These are phyloP conservation scores for Mizuhopecten yessoensis DNA, from an alignment of 1,140 invertebrate species.

Conservation along the genomic window DNA sequence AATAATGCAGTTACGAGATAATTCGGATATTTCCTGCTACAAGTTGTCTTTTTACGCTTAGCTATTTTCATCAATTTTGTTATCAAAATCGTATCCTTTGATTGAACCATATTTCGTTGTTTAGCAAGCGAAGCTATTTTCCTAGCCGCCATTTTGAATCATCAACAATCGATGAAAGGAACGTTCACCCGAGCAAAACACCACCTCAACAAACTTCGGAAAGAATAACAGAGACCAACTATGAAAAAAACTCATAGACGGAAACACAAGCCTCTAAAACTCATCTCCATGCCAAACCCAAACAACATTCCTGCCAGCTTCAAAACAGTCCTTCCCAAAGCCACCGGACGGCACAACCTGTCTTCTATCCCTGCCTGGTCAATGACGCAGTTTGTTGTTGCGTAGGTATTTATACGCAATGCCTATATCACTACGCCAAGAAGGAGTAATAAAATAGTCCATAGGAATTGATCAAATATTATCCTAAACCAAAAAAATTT, in stretches of 20 bases:
- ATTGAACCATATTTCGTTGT: not conserved
- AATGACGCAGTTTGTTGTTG: slow-evolving; percentile 16
- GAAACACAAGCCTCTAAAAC: not conserved
- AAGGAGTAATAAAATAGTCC: not conserved
- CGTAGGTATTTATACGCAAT: not conserved
- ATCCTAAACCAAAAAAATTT: not conserved
- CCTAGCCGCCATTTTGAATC: not conserved
- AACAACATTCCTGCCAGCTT: not conserved
- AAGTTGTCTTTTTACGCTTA: slow-evolving; percentile 7
- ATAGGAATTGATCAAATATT: not conserved
- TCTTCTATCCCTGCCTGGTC: not conserved
- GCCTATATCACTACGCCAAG: not conserved
- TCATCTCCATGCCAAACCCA: not conserved
- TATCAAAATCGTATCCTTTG: slow-evolving; percentile 1
- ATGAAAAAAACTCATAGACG: slow-evolving; percentile 3
- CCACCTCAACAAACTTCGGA: not conserved
- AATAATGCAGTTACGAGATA: slow-evolving; percentile 6
- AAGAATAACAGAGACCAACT: not conserved
- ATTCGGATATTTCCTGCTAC: slow-evolving; percentile 24
- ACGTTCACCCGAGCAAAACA: not conserved
- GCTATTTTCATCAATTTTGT: slow-evolving; percentile 26
- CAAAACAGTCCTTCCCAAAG: not conserved
- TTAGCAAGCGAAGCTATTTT: slow-evolving; percentile 33
- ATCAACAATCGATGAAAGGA: not conserved
- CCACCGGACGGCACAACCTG: not conserved